Evolutionary conservation across 2,797 vertebrate species (phyloP).

Genomic region (Eulemur albifrons): DNA sequence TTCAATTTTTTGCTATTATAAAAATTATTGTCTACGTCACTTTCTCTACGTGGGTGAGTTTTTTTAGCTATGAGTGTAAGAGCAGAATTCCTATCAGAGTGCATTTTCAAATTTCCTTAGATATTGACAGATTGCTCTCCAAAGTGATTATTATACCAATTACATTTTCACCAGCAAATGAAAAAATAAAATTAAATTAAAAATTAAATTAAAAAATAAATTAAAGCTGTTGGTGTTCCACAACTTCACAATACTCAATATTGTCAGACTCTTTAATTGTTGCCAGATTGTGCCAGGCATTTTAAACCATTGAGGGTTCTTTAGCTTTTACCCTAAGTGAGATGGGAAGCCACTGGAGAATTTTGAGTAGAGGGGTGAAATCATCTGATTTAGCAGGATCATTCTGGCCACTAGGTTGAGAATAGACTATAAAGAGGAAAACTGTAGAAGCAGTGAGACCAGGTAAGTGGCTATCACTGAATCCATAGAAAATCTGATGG

Average conservation of each 20-base stretch:
- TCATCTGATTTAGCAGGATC: neutral
- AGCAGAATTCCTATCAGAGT: neutral
- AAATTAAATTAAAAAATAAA: neutral
- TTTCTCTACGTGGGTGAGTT: neutral
- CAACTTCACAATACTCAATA: neutral
- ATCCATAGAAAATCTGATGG: neutral
- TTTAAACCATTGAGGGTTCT: neutral
- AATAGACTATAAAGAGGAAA: neutral
- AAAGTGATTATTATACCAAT: slow-evolving; percentile 15
- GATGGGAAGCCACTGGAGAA: neutral
- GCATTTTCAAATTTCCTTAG: neutral
- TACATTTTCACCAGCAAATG: neutral
- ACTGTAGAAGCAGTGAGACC: neutral
- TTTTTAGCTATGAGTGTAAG: neutral
- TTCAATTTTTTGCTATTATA: neutral
- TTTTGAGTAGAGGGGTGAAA: neutral
- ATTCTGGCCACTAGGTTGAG: neutral
- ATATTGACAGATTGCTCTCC: neutral
- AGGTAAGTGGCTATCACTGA: neutral
- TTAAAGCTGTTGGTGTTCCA: neutral
- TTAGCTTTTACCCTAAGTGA: neutral
- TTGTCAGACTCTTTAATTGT: neutral
- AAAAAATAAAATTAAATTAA: neutral
- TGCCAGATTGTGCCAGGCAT: neutral
- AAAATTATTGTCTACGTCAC: neutral